Conservation (phyloP, 2,113 vertebrate species). For the Ptilorrhoa leucosticta region DNA sequence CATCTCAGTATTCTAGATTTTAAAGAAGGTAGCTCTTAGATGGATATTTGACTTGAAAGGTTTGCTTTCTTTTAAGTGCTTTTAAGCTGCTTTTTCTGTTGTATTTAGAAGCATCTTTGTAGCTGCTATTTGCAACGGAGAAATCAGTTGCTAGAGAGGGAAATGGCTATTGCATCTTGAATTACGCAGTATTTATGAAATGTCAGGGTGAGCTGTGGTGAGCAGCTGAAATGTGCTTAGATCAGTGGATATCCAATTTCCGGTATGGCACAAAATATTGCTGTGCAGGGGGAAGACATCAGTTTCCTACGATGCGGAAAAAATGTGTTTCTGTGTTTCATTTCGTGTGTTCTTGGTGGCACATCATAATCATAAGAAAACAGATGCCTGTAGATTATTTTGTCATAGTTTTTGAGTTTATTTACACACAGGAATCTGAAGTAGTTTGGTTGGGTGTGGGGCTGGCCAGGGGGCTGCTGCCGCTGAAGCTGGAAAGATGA, state of each 20-base stretch:
- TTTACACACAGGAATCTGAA: neutral
- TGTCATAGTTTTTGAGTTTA: neutral
- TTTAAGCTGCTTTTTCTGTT: neutral
- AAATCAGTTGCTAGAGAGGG: neutral
- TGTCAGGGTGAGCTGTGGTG: neutral
- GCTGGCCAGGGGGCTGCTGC: neutral
- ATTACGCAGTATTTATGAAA: constrained; percentile 2
- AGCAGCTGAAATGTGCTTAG: neutral
- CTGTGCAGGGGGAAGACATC: neutral
- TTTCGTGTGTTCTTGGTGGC: neutral
- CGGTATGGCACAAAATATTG: neutral
- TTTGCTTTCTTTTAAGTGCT: neutral
- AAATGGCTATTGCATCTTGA: constrained; percentile 7
- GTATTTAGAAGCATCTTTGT: neutral
- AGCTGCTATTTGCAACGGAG: neutral
- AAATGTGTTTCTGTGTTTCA: neutral
- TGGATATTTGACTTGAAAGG: neutral
- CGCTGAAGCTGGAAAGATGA: neutral
- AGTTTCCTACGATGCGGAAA: neutral
- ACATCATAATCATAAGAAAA: neutral
- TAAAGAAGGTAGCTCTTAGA: neutral
- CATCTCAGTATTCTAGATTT: neutral
- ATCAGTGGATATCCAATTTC: neutral
- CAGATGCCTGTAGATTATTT: neutral
- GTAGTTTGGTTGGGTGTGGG: neutral